phyloP scores from a whole-genome alignment of 2,888 invertebrate genomes.

The Bugula neritina region DNA sequence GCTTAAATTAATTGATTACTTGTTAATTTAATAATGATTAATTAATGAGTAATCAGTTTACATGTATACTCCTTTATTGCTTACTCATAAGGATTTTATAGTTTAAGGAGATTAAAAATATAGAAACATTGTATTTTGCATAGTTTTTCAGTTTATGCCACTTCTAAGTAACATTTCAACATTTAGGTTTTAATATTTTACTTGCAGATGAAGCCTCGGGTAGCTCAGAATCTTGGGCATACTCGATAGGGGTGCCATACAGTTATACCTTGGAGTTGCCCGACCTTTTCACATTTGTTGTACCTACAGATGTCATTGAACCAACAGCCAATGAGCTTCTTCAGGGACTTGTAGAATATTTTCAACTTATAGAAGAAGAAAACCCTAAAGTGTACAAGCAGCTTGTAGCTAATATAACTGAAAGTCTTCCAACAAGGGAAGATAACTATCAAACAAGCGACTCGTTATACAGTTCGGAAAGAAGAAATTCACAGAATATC shows the following conservation, averaged over 20 bases:
- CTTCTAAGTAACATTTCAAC: too few relatives aligned
- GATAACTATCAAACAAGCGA: neutral
- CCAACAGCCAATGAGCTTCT: conserved; percentile 3
- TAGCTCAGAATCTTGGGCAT: conserved; percentile 22
- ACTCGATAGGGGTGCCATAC: conserved; percentile 15
- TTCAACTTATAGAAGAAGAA: neutral
- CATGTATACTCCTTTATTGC: too few relatives aligned
- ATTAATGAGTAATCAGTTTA: too few relatives aligned
- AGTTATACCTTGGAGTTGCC: conserved; percentile 8
- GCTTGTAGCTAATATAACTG: conserved; percentile 15
- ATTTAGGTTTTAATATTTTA: neutral
- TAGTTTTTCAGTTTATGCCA: too few relatives aligned
- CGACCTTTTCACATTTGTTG: neutral
- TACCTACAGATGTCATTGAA: conserved; percentile 10
- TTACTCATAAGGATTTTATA: too few relatives aligned
- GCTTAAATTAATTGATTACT: too few relatives aligned
- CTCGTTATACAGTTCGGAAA: too few relatives aligned
- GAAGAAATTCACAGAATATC: too few relatives aligned
- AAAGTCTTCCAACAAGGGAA: neutral
- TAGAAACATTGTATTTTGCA: too few relatives aligned
- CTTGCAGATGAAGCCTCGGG: conserved; percentile 25
- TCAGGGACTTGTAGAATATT: neutral
- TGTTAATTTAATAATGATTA: too few relatives aligned
- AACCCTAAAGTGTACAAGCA: neutral
- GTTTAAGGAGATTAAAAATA: too few relatives aligned